These are phyloP conservation scores for Oreochromis grahami DNA, from an alignment of 2,797 vertebrate species.

Conservation along the genomic window DNA sequence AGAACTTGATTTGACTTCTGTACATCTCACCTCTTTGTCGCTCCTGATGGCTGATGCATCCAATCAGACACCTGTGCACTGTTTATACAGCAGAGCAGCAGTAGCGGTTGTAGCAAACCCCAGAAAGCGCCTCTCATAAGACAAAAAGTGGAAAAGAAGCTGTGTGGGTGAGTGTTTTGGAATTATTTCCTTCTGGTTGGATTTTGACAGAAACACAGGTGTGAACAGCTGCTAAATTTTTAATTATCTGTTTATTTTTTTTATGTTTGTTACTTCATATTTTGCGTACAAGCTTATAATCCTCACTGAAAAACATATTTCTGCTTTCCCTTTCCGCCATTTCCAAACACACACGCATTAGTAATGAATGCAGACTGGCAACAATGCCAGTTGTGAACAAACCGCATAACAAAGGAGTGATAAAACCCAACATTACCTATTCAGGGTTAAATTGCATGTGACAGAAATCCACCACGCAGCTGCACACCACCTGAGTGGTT, in stretches of 20 bases:
- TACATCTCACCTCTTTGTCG: neutral
- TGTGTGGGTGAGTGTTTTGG: neutral
- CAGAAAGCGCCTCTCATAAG: neutral
- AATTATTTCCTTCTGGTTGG: neutral
- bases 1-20: neutral
- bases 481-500: neutral
- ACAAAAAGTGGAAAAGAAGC: neutral
- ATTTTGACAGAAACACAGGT: neutral
- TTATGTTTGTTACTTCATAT: neutral
- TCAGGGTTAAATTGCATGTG: constrained; percentile 4
- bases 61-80: neutral
- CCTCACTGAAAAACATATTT: neutral
- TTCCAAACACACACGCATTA: neutral
- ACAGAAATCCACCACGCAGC: neutral
- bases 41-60: neutral
- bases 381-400: neutral
- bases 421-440: neutral
- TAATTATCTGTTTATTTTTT: neutral
- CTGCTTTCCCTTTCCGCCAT: neutral
- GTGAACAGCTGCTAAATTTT: neutral
- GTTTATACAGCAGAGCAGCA: neutral
- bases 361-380: neutral
- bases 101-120: neutral
- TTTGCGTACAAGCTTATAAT: neutral
- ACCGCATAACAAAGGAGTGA: neutral